These are phyloP conservation scores for Leucophenga varia DNA, from an alignment of 1,140 invertebrate species.

Conservation along the genomic window DNA sequence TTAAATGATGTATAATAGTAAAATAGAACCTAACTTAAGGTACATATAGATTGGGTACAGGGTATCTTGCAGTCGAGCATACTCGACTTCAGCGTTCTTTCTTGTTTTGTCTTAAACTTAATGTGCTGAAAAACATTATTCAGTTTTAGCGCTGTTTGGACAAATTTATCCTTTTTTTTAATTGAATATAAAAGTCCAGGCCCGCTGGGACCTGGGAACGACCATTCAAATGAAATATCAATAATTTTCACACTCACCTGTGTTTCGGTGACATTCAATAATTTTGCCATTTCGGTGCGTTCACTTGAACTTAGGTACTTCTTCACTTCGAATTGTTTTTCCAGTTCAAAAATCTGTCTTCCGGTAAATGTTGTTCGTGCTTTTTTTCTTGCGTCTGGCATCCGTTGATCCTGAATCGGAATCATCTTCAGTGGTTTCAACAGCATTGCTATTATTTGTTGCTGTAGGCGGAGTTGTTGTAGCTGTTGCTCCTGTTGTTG, in stretches of 20 bases:
- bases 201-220: not conserved
- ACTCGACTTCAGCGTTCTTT: too few relatives aligned
- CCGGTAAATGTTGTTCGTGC: slow-evolving; percentile 94
- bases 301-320: slow-evolving; percentile 96
- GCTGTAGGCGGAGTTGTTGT: not conserved
- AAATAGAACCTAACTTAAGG: too few relatives aligned
- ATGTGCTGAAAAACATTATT: too few relatives aligned
- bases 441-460: slow-evolving; percentile 23
- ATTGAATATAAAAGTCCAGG: too few relatives aligned
- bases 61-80: too few relatives aligned
- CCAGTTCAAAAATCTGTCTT: slow-evolving; percentile 92
- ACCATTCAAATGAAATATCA: too few relatives aligned
- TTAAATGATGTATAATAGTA: too few relatives aligned
- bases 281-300: slow-evolving; percentile 88
- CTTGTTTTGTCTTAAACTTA: too few relatives aligned
- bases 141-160: too few relatives aligned
- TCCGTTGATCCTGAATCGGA: slow-evolving; percentile 64
- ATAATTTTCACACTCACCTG: slow-evolving; percentile 68
- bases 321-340: slow-evolving; percentile 93
- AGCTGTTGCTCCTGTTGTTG: slow-evolving; percentile 16
- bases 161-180: too few relatives aligned
- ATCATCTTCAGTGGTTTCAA: slow-evolving; percentile 59
- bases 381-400: slow-evolving; percentile 85
- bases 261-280: slow-evolving; percentile 92
- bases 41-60: too few relatives aligned